phyloP scores from a whole-genome alignment of 2,888 invertebrate species.

The Cetonia aurata region DNA sequence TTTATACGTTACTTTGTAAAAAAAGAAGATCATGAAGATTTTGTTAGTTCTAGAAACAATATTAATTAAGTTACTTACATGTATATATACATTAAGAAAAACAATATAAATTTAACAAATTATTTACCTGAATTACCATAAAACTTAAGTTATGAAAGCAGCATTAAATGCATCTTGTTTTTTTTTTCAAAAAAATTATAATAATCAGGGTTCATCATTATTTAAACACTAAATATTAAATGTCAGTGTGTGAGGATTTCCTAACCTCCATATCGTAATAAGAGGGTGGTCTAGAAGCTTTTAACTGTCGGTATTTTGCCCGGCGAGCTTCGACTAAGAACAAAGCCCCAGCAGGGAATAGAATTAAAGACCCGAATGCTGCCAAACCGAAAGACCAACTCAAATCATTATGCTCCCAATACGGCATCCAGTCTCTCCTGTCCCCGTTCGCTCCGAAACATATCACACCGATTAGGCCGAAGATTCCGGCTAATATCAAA shows the following conservation, averaged over 20 bases:
- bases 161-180: conserved; percentile 26
- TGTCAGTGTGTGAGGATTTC: conserved; percentile 79
- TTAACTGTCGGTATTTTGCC: conserved; percentile 79
- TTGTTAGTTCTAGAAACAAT: not conserved
- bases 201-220: conserved; percentile 16
- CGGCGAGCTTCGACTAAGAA: conserved; percentile 88
- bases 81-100: conserved; percentile 15
- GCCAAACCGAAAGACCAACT: conserved; percentile 95
- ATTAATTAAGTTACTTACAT: too few relatives aligned
- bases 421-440: conserved; percentile 95
- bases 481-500: conserved; percentile 79
- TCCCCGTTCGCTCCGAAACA: conserved; percentile 93
- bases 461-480: conserved; percentile 86
- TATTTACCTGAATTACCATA: not conserved
- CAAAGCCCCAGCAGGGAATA: conserved; percentile 82
- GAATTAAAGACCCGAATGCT: conserved; percentile 80
- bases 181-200: not conserved
- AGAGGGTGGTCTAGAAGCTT: conserved; percentile 77
- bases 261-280: conserved; percentile 77
- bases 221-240: conserved; percentile 65
- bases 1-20: not conserved
- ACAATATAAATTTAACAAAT: conserved; percentile 21
- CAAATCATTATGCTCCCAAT: conserved; percentile 95
- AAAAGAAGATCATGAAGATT: not conserved
- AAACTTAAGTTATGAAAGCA: not conserved